phyloP scores from a whole-genome alignment of 2,888 invertebrate species.

The Pyralis farinalis region DNA sequence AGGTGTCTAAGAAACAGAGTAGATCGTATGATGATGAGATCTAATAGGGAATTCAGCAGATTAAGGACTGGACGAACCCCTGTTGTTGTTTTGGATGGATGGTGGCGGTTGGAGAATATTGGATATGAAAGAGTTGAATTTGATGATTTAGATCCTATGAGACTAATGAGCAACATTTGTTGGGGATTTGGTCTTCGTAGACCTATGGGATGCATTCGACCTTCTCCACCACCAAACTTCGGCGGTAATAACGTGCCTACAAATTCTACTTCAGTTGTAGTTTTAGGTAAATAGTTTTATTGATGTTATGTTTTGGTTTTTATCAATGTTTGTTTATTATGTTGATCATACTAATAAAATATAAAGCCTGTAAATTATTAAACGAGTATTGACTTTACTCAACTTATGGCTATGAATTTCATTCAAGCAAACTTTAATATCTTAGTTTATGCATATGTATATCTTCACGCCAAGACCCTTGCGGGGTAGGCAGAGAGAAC shows the following conservation, averaged over 20 bases:
- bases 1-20: constrained; percentile 15
- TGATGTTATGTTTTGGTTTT: too few relatives aligned
- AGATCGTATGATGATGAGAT: neutral
- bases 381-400: too few relatives aligned
- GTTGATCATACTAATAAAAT: too few relatives aligned
- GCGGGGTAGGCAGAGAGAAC: too few relatives aligned
- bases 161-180: constrained; percentile 6
- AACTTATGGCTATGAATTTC: too few relatives aligned
- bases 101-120: constrained; percentile 1
- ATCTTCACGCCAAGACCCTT: too few relatives aligned
- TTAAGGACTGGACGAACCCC: constrained; percentile 1
- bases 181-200: constrained; percentile 1
- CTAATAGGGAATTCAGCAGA: neutral
- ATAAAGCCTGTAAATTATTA: too few relatives aligned
- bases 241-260: neutral
- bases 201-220: constrained; percentile 1
- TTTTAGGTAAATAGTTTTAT: too few relatives aligned
- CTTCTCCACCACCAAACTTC: neutral
- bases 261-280: too few relatives aligned
- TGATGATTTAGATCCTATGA: constrained; percentile 2
- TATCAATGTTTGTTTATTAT: too few relatives aligned
- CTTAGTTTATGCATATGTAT: too few relatives aligned
- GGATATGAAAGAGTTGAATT: constrained; percentile 1
- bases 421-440: too few relatives aligned
- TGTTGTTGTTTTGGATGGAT: constrained; percentile 4